Evolutionary conservation across 2,797 vertebrate species (phyloP).

Genomic region (Mormyrops boulengeri): DNA sequence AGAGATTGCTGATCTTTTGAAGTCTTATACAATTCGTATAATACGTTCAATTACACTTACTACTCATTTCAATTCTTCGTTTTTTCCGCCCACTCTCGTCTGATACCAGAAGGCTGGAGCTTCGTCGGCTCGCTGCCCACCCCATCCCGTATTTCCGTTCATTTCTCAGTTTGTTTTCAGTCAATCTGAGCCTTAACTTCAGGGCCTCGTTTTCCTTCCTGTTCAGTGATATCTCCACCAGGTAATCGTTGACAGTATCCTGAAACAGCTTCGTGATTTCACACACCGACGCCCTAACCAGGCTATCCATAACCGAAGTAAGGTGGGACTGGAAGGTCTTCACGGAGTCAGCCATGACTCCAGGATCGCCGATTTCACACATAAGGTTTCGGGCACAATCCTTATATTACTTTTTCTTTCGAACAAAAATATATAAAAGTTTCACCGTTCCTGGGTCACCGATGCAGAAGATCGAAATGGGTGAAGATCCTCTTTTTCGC

Average conservation of each 20-base stretch:
- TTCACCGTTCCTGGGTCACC: neutral
- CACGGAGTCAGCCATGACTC: slow-evolving; percentile 63
- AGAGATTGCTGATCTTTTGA: neutral
- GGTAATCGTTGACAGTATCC: slow-evolving; percentile 69
- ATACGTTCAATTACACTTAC: slow-evolving; percentile 44
- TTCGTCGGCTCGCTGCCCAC: slow-evolving; percentile 64
- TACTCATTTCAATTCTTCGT: slow-evolving; percentile 50
- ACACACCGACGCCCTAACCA: slow-evolving; percentile 68
- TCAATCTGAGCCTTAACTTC: slow-evolving; percentile 62
- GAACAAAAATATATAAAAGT: neutral
- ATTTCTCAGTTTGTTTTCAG: slow-evolving; percentile 66
- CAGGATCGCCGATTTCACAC: neutral
- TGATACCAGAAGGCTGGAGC: slow-evolving; percentile 44
- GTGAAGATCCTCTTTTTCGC: neutral
- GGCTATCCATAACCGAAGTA: slow-evolving; percentile 70
- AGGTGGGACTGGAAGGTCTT: slow-evolving; percentile 69
- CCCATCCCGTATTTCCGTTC: slow-evolving; percentile 69
- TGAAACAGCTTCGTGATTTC: slow-evolving; percentile 74
- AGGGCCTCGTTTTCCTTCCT: slow-evolving; percentile 69
- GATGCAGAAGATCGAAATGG: neutral
- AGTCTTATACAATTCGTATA: neutral
- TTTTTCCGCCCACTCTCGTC: slow-evolving; percentile 50
- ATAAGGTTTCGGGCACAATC: neutral
- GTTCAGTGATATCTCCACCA: slow-evolving; percentile 70
- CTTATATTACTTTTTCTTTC: neutral